These are phyloP conservation scores for Periphyllus acericola DNA, from an alignment of 2,888 invertebrate species.

Conservation along the genomic window DNA sequence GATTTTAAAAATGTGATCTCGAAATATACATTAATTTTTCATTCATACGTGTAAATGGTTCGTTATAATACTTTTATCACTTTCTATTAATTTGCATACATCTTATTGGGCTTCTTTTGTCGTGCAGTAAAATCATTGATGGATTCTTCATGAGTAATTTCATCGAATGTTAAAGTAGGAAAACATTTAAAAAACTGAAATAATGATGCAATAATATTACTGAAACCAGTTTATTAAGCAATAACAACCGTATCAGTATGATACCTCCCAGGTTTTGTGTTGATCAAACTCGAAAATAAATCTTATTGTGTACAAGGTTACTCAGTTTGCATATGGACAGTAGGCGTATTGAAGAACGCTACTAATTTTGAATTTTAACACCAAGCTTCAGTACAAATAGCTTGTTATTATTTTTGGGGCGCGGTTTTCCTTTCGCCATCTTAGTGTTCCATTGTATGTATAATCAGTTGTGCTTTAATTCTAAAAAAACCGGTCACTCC, in stretches of 20 bases:
- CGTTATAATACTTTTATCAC: background rate
- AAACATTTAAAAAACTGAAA: slow-evolving; percentile 9
- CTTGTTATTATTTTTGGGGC: slow-evolving; percentile 50
- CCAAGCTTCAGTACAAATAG: slow-evolving; percentile 42
- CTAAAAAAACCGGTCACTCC: slow-evolving; percentile 53
- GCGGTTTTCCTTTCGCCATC: slow-evolving; percentile 54
- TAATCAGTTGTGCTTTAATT: slow-evolving; percentile 43
- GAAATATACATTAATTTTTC: background rate
- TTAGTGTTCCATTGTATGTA: slow-evolving; percentile 41
- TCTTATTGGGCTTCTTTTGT: background rate
- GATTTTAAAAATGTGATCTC: background rate
- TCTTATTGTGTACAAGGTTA: slow-evolving; percentile 50
- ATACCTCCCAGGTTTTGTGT: slow-evolving; percentile 44
- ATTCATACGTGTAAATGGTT: no score
- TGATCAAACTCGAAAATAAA: slow-evolving; percentile 51
- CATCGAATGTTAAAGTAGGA: background rate
- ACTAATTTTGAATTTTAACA: slow-evolving; percentile 59
- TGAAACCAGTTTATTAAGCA: slow-evolving; percentile 56
- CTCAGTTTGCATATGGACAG: slow-evolving; percentile 45
- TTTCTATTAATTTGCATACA: slow-evolving; percentile 6
- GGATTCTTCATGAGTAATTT: background rate
- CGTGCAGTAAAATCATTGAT: background rate
- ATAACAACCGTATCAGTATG: slow-evolving; percentile 30
- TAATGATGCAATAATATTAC: slow-evolving; percentile 20
- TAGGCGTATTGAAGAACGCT: slow-evolving; percentile 54